Conservation (phyloP, 2,888 invertebrate genomes). For the Fragum sueziense region DNA sequence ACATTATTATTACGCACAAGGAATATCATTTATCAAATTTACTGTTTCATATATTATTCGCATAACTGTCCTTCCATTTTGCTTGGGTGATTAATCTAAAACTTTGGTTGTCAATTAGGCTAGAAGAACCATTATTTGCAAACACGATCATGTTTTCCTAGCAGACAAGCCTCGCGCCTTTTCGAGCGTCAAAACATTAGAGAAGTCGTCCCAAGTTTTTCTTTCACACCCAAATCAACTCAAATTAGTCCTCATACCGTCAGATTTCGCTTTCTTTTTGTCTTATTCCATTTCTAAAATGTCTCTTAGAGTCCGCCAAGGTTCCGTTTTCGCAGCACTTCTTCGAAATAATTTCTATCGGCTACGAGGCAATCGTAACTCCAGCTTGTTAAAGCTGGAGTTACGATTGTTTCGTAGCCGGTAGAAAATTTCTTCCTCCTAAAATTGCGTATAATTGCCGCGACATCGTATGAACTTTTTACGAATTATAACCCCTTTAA, state of each 20-base stretch:
- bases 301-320: background rate
- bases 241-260: slow-evolving; percentile 48
- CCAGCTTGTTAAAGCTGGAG: no score
- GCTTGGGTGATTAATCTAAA: slow-evolving; percentile 24
- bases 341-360: no score
- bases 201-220: slow-evolving; percentile 35
- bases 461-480: slow-evolving; percentile 37
- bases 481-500: slow-evolving; percentile 37
- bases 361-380: no score
- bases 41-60: slow-evolving; percentile 23
- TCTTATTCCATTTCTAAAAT: slow-evolving; percentile 5
- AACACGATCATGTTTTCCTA: slow-evolving; percentile 25
- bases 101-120: slow-evolving; percentile 18
- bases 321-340: slow-evolving; percentile 4
- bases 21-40: slow-evolving; percentile 19
- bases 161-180: slow-evolving; percentile 23
- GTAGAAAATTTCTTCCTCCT: slow-evolving; percentile 24
- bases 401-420: no score
- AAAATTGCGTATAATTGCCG: slow-evolving; percentile 53
- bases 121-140: slow-evolving; percentile 12
- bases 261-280: slow-evolving; percentile 31
- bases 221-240: slow-evolving; percentile 47
- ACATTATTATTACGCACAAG: background rate
- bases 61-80: slow-evolving; percentile 21
- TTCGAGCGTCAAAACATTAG: slow-evolving; percentile 34